A percentile compares a stretch with the other conserved stretches of the same genome.
phyloP scores from a whole-genome alignment of 2,797 vertebrate genomes.

The Neosalanx taihuensis region DNA sequence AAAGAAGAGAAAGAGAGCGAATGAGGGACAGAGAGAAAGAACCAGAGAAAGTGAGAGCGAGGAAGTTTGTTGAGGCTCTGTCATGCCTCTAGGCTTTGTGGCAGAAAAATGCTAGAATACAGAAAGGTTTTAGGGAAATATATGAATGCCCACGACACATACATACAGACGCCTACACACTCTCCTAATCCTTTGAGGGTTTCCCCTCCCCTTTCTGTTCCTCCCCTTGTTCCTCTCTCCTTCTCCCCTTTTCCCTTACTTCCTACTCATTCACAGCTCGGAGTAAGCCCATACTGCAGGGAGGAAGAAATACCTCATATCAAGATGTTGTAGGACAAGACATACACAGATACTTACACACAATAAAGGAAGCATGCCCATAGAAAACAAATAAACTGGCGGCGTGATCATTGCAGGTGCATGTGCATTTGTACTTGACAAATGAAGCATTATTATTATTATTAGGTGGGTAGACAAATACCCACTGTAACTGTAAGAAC shows the following conservation, averaged over 20 bases:
- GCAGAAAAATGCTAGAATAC: conserved; percentile 35
- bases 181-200: conserved; percentile 47
- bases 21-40: conserved; percentile 22
- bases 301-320: conserved; percentile 58
- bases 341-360: background rate
- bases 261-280: conserved; percentile 42
- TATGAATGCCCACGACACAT: conserved; percentile 56
- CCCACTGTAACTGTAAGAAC: too few relatives aligned
- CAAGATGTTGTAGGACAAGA: conserved; percentile 36
- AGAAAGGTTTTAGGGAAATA: conserved; percentile 56
- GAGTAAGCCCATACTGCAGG: conserved; percentile 58
- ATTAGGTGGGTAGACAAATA: background rate
- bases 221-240: conserved; percentile 15
- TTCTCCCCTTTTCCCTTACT: conserved; percentile 14
- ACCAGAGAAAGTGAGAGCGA: conserved; percentile 32
- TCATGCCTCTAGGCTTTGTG: conserved; percentile 56
- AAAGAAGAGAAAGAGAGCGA: background rate
- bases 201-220: conserved; percentile 31
- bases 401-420: too few relatives aligned
- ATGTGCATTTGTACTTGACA: too few relatives aligned
- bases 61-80: conserved; percentile 43
- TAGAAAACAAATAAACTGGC: background rate
- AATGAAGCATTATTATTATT: too few relatives aligned
- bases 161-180: conserved; percentile 38
- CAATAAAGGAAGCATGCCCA: background rate